These are phyloP conservation scores for Merops nubicus DNA, from an alignment of 2,113 vertebrate genomes.

Conservation along the genomic window DNA sequence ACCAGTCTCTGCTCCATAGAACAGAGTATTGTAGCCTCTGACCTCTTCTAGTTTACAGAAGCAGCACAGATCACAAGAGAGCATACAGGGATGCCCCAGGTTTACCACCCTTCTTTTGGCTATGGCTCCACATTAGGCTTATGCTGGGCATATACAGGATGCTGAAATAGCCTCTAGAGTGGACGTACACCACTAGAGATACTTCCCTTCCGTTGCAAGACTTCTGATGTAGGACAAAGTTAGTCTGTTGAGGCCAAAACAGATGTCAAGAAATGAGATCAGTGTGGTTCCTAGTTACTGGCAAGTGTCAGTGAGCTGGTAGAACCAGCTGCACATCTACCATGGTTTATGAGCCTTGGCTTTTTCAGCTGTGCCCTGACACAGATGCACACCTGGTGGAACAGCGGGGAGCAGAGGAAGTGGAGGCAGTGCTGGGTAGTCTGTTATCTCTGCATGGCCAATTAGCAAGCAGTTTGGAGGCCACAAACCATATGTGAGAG, in stretches of 20 bases:
- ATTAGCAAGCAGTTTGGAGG: background rate
- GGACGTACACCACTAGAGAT: background rate
- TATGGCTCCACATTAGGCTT: fast-evolving
- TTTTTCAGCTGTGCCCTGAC: background rate
- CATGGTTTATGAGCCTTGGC: background rate
- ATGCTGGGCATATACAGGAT: background rate
- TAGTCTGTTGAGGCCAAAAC: background rate
- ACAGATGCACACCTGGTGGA: background rate
- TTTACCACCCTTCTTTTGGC: background rate
- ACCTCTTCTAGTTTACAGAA: background rate
- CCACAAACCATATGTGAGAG: background rate
- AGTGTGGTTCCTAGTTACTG: background rate
- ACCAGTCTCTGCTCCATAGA: background rate
- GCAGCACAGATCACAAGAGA: background rate
- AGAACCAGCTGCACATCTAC: background rate
- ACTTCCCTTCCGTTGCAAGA: background rate
- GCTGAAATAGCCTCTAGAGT: background rate
- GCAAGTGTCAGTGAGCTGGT: background rate
- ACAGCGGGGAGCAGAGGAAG: background rate
- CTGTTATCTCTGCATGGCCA: background rate
- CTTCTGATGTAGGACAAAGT: background rate
- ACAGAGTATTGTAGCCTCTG: background rate
- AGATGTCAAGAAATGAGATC: background rate
- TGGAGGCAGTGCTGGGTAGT: background rate
- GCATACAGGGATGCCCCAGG: background rate